Conservation (phyloP, 2,797 vertebrate genomes). For the Anabacerthia variegaticeps region DNA sequence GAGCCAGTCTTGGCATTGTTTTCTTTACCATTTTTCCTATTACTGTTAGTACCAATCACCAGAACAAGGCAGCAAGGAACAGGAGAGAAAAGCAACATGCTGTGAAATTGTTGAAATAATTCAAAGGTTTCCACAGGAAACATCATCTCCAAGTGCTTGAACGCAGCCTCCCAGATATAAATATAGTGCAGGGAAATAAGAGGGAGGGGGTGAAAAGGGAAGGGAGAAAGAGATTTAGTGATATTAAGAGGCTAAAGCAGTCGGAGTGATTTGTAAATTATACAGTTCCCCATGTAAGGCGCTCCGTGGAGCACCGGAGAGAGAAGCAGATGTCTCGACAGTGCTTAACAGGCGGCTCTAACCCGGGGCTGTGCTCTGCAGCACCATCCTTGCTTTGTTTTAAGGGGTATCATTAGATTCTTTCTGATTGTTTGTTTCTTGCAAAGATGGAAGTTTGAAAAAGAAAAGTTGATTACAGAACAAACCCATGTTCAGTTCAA, state of each 20-base stretch:
- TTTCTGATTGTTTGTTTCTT: neutral
- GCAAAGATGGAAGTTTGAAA: neutral
- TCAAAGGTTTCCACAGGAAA: slow-evolving; percentile 74
- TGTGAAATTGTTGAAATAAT: slow-evolving; percentile 74
- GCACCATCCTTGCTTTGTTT: neutral
- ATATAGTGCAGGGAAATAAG: neutral
- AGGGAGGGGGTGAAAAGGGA: neutral
- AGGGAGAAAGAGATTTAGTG: slow-evolving; percentile 6
- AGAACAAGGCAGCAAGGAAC: slow-evolving; percentile 71
- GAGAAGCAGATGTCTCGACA: neutral
- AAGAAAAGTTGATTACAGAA: neutral
- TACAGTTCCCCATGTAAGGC: neutral
- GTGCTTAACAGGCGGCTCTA: neutral
- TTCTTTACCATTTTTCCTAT: slow-evolving; percentile 72
- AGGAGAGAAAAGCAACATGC: slow-evolving; percentile 64
- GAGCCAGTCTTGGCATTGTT: slow-evolving; percentile 59
- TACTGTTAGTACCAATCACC: slow-evolving; percentile 74
- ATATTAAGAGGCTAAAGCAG: slow-evolving; percentile 28
- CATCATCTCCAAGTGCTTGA: slow-evolving; percentile 66
- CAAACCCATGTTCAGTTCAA: rapidly evolving
- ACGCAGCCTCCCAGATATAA: slow-evolving; percentile 55
- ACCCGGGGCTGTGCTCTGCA: neutral
- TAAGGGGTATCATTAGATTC: neutral
- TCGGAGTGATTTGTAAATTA: neutral
- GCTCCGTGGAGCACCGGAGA: neutral